Evolutionary conservation across 2,888 invertebrate genomes (phyloP), one percentile per base, ranked within the genome.

Genomic region (Sthenelais limicola): DNA sequence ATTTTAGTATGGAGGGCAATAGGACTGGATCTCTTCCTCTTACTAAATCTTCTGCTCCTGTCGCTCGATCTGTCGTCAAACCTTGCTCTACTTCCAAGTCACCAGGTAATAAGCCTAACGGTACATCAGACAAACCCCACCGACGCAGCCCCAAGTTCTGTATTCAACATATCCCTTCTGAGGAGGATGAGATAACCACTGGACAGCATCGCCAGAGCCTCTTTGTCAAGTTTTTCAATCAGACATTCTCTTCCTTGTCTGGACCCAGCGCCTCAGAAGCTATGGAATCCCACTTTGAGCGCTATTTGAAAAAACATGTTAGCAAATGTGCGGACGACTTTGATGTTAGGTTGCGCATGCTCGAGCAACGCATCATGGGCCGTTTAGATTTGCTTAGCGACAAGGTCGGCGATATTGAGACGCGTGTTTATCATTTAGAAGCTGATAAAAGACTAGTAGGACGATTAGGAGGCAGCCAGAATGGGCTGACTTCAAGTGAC

Each of bases 151-250:
- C 62, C 1, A 62, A 62, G 24, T 62, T 62, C 38, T 62, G 62
- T 43, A 62, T 62, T 28, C 62, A 62, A 43, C 62, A 62, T 18
- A 38, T 62, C 5, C 62, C 62, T 12, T 26, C 26, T 18, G 62
- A 62, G 62, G 62, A 62, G 38, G 62, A 62, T 35, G 62, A 62
- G 62, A 5, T 12, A 26, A 43, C 43, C 38, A 26, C 26, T 5
- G 38, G 43, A 24, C 62, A 62, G 12, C 56, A 56, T 24, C 62
- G 62, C 38, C 62, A 62, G 38, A 62, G 62, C 26, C 62, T 62
- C 24, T 62, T 62, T 43, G 43, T 62, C 62, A 62, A 62, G 62
- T 62, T 62, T 43, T 38, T 62, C 18, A 62, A 62, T 43, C 62
- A 62, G 38, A 62, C 62, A 21, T 62, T 62, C 38, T 62, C 62